Base-by-base conservation (phyloP, 2,797 vertebrate species). In the Centropyge bicolor region DNA sequence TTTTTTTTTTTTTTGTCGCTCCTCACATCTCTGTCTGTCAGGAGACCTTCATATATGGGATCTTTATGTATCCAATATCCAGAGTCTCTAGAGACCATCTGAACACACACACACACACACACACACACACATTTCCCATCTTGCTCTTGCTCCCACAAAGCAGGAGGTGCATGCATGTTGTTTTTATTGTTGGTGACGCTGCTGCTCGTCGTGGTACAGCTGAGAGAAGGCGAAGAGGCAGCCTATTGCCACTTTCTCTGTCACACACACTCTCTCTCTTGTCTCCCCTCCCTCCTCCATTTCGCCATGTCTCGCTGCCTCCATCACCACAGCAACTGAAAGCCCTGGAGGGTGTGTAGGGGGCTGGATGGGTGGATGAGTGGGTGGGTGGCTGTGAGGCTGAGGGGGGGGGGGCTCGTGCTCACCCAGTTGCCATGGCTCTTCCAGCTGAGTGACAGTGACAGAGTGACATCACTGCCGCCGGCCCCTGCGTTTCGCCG, bases 301-400 rank as follows among this genome's bases (percentile, higher is more conserved):
- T 84, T 89, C 61, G 14, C 81, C 77, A 40, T 88, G 87, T 91
- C 86, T 89, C 68, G 86, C 86, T 87, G 91, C 84, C 83, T 88
- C 85, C 61, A 80, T 95, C 86, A 83, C 91, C 92, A 91, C 92
- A 90, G 92, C 91, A 94, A 94, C 93, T 76, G 76, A 89, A 87
- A 88, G 87, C 87, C 90, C 89, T 36, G 64, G 83, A 92, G 94
- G 91, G 86, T 88, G 89, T 84, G 88, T 80, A 54, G 48, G 66
- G 75, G 76, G 74, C 1, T 68, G 83, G 46, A 10, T 43, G 66
- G 57, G 36, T 13, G 83, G 46, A 10, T 43, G 66, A 52, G 36
- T 13, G 76, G 22, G 43, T 27, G 65, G 74, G 80, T 27, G 35
- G 54, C 7, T 40, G 35, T 31, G 27, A 31, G 27, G 27, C 27